Conservation (phyloP, 2,888 invertebrate genomes). For the Apamea sordens region DNA sequence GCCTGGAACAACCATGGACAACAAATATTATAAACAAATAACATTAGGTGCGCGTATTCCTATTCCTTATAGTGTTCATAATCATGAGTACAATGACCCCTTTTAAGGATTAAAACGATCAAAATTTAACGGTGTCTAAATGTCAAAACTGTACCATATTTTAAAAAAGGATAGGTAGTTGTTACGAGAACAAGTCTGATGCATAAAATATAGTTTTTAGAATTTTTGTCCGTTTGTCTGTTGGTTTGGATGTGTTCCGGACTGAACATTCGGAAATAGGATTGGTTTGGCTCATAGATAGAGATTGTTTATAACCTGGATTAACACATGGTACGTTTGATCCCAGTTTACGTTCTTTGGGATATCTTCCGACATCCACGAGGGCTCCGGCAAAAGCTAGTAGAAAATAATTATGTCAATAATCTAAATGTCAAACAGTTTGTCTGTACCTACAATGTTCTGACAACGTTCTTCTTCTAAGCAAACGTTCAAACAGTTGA, state of each 20-base stretch:
- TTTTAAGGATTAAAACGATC: too few relatives aligned
- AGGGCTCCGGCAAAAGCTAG: too few relatives aligned
- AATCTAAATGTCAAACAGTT: neutral
- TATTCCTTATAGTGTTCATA: too few relatives aligned
- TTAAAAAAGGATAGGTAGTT: neutral
- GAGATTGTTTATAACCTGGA: neutral
- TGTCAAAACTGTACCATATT: neutral
- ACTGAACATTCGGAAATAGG: too few relatives aligned
- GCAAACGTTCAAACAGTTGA: constrained; percentile 1
- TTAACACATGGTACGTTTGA: neutral
- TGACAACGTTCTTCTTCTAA: neutral
- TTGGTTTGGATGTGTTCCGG: neutral
- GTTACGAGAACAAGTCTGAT: neutral
- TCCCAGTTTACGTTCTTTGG: too few relatives aligned
- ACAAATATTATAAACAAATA: neutral
- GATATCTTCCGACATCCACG: too few relatives aligned
- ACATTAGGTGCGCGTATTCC: neutral
- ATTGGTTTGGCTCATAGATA: neutral
- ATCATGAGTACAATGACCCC: too few relatives aligned
- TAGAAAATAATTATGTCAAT: neutral
- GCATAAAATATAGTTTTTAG: neutral
- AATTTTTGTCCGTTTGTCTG: neutral
- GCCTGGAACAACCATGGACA: constrained; percentile 90
- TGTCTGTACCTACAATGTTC: too few relatives aligned
- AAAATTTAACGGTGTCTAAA: too few relatives aligned